Conservation (phyloP, 1,140 invertebrate species). For the Apis cerana region DNA sequence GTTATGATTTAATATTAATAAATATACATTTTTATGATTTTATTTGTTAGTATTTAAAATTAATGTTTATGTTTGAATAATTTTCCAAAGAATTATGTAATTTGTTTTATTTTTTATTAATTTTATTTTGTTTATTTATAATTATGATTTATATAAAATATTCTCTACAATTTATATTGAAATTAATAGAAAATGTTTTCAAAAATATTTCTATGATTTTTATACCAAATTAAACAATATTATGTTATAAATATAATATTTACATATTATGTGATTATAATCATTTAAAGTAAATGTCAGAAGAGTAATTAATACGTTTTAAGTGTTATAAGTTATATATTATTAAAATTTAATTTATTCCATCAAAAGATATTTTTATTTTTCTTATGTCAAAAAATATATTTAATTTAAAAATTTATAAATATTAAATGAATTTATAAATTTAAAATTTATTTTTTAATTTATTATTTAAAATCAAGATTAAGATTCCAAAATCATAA, state of each 20-base stretch:
- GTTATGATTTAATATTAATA: constrained; percentile 1
- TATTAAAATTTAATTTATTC: constrained; percentile 3
- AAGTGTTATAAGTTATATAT: neutral
- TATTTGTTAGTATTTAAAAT: constrained; percentile 16
- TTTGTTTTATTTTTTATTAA: neutral
- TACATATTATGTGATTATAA: constrained; percentile 10
- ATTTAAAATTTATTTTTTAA: neutral
- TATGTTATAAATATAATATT: neutral
- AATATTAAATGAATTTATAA: neutral
- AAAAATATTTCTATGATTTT: constrained; percentile 24
- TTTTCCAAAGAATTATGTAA: constrained; percentile 1
- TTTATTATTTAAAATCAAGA: neutral
- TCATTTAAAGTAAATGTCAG: neutral
- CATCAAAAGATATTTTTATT: neutral
- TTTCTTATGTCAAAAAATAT: neutral
- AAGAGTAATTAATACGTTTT: neutral
- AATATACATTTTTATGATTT: neutral
- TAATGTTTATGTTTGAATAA: constrained; percentile 1
- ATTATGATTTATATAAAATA: constrained; percentile 16
- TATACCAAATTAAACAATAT: constrained; percentile 6
- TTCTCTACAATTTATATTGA: neutral
- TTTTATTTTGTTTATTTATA: constrained; percentile 6
- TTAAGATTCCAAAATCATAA: neutral
- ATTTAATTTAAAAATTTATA: neutral
- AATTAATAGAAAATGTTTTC: neutral